Evolutionary conservation across 2,888 invertebrate genomes (phyloP).

Genomic region (Subacronicta megacephala): DNA sequence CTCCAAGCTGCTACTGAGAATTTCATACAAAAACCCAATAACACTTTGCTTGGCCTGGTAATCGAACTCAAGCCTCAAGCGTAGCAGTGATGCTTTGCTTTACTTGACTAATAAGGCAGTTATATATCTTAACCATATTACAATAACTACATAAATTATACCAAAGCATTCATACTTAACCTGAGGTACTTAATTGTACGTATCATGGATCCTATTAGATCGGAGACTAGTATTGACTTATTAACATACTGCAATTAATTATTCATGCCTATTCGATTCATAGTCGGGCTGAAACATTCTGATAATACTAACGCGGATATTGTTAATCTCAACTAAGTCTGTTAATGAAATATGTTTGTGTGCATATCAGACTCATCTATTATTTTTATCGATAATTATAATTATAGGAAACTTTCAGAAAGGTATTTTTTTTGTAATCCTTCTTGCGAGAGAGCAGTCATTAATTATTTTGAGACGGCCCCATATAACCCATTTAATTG

Average conservation of each 20-base stretch:
- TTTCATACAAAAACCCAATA: too few species aligned
- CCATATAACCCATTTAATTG: too few species aligned
- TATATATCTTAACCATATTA: too few species aligned
- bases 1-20: too few species aligned
- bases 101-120: too few species aligned
- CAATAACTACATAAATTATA: constrained; percentile 2
- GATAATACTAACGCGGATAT: constrained; percentile 64
- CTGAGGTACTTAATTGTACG: constrained; percentile 28
- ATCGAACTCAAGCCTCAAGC: too few species aligned
- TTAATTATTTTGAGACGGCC: too few species aligned
- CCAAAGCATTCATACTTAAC: constrained; percentile 15
- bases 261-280: constrained; percentile 67
- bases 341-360: constrained; percentile 60
- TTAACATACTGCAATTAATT: constrained; percentile 68
- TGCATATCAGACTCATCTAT: constrained; percentile 48
- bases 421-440: constrained; percentile 57
- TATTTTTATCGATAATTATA: constrained; percentile 55
- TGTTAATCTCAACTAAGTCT: constrained; percentile 57
- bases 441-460: constrained; percentile 50
- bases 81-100: too few species aligned
- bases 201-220: constrained; percentile 49
- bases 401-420: constrained; percentile 52
- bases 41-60: too few species aligned
- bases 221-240: constrained; percentile 55
- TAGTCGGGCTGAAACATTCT: constrained; percentile 60